Evolutionary conservation across 2,888 invertebrate species (phyloP).

Genomic region (Chalcosyrphus nemorum): DNA sequence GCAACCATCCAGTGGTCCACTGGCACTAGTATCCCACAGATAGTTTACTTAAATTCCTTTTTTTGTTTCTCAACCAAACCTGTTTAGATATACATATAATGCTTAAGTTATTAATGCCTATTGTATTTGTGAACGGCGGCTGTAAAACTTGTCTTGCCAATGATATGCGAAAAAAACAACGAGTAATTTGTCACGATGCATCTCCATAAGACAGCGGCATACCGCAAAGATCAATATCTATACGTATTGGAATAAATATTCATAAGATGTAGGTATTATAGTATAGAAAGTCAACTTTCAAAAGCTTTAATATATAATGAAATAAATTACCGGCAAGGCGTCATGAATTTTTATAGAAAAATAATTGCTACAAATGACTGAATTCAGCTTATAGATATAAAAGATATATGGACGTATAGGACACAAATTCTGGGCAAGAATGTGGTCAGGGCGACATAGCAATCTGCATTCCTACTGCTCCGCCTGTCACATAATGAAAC

Average conservation of each 20-base stretch:
- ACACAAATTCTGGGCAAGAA: too few species aligned
- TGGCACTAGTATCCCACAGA: background rate
- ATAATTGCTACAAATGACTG: background rate
- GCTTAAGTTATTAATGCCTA: slow-evolving; percentile 11
- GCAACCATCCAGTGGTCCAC: background rate
- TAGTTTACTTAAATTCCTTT: background rate
- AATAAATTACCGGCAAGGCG: background rate
- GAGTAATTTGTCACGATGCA: slow-evolving; percentile 55
- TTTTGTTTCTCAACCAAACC: slow-evolving; percentile 4
- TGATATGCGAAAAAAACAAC: slow-evolving; percentile 44
- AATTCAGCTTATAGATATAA: too few species aligned
- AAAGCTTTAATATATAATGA: background rate
- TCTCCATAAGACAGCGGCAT: slow-evolving; percentile 20
- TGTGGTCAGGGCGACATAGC: too few species aligned
- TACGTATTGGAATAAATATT: slow-evolving; percentile 9
- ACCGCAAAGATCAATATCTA: slow-evolving; percentile 32
- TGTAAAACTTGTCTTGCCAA: slow-evolving; percentile 39
- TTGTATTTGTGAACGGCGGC: background rate
- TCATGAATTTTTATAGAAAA: background rate
- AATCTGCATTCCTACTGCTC: too few species aligned
- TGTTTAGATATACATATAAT: slow-evolving; percentile 15
- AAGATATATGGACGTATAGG: too few species aligned
- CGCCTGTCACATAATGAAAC: too few species aligned
- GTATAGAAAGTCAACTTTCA: background rate
- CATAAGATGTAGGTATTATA: background rate